These are phyloP conservation scores for Solea solea DNA, from an alignment of 2,113 vertebrate genomes.

Conservation along the genomic window DNA sequence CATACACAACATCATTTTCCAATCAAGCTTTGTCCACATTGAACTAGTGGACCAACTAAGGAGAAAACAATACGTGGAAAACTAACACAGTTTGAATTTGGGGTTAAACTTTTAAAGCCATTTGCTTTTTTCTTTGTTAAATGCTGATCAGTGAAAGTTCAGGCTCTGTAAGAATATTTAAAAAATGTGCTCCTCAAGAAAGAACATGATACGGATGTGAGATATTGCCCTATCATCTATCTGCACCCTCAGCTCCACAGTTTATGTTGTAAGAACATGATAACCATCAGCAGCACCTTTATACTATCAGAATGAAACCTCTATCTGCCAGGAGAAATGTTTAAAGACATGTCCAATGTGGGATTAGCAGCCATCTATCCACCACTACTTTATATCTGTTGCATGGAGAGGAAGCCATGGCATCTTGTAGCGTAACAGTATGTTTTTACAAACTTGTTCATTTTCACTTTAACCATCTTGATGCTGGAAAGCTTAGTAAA, in stretches of 20 bases:
- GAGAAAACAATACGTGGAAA: not conserved
- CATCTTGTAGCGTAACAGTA: conserved; percentile 35
- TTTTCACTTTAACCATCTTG: not conserved
- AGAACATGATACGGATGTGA: conserved; percentile 11
- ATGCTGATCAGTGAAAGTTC: not conserved
- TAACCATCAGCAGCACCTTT: conserved; percentile 18
- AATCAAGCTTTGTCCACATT: not conserved
- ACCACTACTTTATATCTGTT: conserved; percentile 14
- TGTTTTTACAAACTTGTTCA: conserved; percentile 32
- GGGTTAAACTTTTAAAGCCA: too few relatives aligned
- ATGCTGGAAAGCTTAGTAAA: not conserved
- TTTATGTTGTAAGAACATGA: conserved; percentile 14
- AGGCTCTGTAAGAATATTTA: not conserved
- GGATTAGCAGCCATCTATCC: conserved; percentile 31
- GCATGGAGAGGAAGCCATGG: conserved; percentile 35
- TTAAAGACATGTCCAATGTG: conserved; percentile 26
- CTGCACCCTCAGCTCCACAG: conserved; percentile 18
- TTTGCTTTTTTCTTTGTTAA: not conserved
- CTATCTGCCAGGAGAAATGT: conserved; percentile 14
- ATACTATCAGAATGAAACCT: conserved; percentile 16
- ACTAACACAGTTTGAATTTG: not conserved
- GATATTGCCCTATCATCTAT: not conserved
- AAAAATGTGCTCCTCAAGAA: not conserved
- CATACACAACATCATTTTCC: not conserved
- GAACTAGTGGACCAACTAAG: not conserved